Base-by-base conservation (phyloP, 1,140 invertebrate genomes). In the Atta colombica region DNA sequence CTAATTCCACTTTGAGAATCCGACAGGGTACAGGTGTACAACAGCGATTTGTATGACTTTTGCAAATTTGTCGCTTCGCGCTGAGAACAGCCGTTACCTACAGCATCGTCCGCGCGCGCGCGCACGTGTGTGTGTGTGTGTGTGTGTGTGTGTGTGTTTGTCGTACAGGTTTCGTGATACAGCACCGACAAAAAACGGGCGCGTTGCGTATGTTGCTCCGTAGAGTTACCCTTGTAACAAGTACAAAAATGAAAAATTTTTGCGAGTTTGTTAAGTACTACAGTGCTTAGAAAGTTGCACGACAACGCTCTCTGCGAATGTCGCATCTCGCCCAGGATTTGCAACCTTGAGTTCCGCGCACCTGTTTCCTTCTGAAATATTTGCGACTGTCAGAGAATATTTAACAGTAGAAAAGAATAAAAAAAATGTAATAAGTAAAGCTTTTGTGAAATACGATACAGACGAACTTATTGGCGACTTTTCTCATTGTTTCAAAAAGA, bases 211-310 rank as follows among this genome's bases (percentile, higher is more conserved):
- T 45, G 39, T 49, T 51, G 16, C 25, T 25, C 4, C 55, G 18
- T 28, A 71, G 12, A 21, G 21, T 25, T 5, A 21, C 55, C 55
- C 53, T 82, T 21, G 53, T 61, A 84, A 69, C 55, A 21, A 74
- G 39, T 55, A 55, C 31, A 61, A 55, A 61, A 84, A 74, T 84
- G 69, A 84, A 75, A 84, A 63, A 84, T 84, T 61, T 65, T n/a
- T 55, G 5, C 80, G n/a, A 84, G 69, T 84, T 75, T 61, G 55
- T 84, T 60, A 53, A 80, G 49, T 39, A 49, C 53, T 39, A 39
- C 10, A 18, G 14, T 49, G 28, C 55, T 45, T 18, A 16, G 55
- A 45, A 82, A 82, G 68, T 82, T 74, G 68, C 31, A 45, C 45
- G 75, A 63, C 75, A 49, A 49, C 58, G 53, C 53, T 35, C 28